These are phyloP conservation scores for Helarctos malayanus DNA, from an alignment of 2,797 vertebrate species.

Conservation along the genomic window DNA sequence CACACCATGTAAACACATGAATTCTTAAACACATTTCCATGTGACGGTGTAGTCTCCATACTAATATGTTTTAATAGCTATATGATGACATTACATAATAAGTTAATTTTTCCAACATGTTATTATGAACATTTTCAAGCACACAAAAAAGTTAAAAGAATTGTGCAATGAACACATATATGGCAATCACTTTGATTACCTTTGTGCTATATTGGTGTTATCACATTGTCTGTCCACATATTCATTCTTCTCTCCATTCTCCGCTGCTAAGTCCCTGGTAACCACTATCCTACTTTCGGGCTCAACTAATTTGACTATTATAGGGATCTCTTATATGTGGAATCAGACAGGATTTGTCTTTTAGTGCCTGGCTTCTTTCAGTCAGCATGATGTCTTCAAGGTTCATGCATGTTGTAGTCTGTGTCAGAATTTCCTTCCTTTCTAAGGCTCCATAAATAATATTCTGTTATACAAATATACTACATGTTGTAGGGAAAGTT, in stretches of 20 bases:
- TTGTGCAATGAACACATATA: neutral
- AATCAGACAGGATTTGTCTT: neutral
- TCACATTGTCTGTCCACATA: neutral
- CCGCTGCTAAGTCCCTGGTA: neutral
- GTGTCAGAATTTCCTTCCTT: neutral
- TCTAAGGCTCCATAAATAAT: neutral
- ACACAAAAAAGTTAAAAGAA: neutral
- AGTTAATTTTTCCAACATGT: neutral
- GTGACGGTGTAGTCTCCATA: neutral
- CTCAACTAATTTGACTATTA: neutral
- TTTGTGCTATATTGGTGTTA: neutral
- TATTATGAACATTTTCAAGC: neutral
- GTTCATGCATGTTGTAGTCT: neutral
- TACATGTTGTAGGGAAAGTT: neutral
- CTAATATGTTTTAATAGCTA: neutral
- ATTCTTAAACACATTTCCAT: constrained; percentile 15
- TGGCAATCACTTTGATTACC: neutral
- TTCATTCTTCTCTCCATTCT: neutral
- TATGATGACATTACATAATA: neutral
- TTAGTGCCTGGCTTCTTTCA: neutral
- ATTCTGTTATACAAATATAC: neutral
- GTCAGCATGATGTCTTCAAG: neutral
- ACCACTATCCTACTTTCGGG: neutral
- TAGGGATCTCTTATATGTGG: neutral
- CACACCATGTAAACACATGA: neutral